phyloP scores from a whole-genome alignment of 2,888 invertebrate species.

The Apamea anceps region DNA sequence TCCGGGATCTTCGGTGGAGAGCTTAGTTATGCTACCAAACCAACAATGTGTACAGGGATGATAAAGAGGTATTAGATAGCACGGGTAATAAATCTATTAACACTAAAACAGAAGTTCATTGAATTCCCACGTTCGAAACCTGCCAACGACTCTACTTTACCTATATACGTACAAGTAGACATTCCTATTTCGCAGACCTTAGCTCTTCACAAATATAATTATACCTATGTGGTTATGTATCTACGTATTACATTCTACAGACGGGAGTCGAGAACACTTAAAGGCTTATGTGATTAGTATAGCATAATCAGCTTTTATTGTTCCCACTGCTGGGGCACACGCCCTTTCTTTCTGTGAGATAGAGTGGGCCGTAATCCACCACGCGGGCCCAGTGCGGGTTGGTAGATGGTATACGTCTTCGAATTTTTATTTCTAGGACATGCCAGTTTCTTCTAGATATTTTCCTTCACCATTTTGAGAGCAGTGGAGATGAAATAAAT shows the following conservation, averaged over 20 bases:
- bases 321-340: no score
- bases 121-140: conserved; percentile 28
- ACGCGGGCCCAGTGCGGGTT: no score
- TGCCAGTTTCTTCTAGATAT: no score
- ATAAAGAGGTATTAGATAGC: not conserved
- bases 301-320: no score
- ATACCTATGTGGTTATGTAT: not conserved
- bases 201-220: not conserved
- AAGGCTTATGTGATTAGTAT: not conserved
- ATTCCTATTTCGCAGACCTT: not conserved
- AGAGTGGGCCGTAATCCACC: no score
- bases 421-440: no score
- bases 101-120: conserved; percentile 22
- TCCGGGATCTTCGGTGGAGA: not conserved
- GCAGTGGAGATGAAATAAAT: no score
- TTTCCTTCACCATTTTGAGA: no score
- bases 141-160: not conserved
- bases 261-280: not conserved
- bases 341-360: no score
- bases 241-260: not conserved
- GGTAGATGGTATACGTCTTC: no score
- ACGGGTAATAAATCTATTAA: not conserved
- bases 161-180: not conserved
- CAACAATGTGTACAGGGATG: not conserved
- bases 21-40: not conserved